These are phyloP conservation scores for Nebria brevicollis DNA, from an alignment of 2,888 invertebrate species.

Conservation along the genomic window DNA sequence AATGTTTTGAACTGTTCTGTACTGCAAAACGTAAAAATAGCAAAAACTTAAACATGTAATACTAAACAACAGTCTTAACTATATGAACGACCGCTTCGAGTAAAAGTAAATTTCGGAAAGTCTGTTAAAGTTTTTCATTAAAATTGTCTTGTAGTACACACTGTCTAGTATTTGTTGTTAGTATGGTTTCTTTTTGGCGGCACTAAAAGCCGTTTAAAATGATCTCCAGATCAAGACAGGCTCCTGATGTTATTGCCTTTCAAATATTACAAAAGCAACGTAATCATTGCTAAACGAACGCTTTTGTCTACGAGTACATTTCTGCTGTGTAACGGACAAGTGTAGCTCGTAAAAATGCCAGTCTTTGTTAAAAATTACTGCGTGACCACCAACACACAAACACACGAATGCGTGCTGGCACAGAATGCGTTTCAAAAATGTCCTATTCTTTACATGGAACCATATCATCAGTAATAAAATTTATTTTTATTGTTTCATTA, in stretches of 20 bases:
- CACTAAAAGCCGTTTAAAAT: neutral
- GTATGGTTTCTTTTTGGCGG: neutral
- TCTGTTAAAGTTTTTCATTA: neutral
- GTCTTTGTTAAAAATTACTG: neutral
- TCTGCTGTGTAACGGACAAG: neutral
- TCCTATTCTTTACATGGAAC: neutral
- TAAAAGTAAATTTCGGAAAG: neutral
- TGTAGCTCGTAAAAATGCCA: neutral
- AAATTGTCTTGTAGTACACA: too few species aligned
- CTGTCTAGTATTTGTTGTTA: neutral
- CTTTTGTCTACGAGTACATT: conserved; percentile 10
- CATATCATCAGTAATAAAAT: neutral
- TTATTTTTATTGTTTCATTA: neutral
- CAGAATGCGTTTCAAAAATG: neutral
- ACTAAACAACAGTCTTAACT: neutral
- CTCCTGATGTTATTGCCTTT: conserved; percentile 14
- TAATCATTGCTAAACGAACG: conserved; percentile 11
- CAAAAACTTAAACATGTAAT: neutral
- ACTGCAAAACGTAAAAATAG: neutral
- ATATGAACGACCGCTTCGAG: neutral
- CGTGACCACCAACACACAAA: neutral
- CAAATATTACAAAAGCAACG: conserved; percentile 16
- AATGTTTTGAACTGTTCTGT: neutral
- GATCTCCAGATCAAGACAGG: neutral
- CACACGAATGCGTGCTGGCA: neutral